Evolutionary conservation across 92 coral and sea anemone genomes (phyloP), one percentile per base, ranked within the genome.

Genomic region (Desmophyllum pertusum): DNA sequence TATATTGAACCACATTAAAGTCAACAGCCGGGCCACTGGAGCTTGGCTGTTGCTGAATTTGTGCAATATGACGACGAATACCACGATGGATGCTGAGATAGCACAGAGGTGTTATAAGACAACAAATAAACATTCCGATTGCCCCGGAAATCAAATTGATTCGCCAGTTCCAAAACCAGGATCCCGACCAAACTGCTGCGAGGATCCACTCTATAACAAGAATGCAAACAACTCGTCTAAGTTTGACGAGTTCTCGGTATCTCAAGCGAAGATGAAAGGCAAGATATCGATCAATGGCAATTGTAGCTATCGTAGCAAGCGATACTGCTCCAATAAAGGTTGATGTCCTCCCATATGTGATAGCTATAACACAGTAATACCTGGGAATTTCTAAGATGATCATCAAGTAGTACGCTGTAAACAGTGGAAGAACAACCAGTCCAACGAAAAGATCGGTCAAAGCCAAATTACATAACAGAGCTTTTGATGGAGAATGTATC

Each of bases 371-470:
- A 5, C 77, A 73, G 77, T 45, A 73, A 73, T 73, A 46, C 39
- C 19, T 48, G 27, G 77, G 77, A 8, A 45, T 46, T 73, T 73
- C 59, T 25, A 73, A 29, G 37, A 73, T 45, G 57, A 73, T 48
- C 30, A 46, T 29, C 77, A 73, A 17, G 38, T 45, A 43, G 59
- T 73, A 10, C 10, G 77, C 39, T 73, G 38, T 73, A 46, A 73
- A 73, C 23, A 73, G 38, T 7, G 77, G 77, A 45, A 73, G 77
- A 27, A 73, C 77, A 48, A 73, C 77, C 37, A 73, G 11, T 45
- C 77, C 67, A 62, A 62, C 67, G 67, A 62, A 62, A 45, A 73
- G 77, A 73, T 73, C 77, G 39, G 77, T 73, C 40, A 73, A 30
- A 73, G 77, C 77, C 57, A 62, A 62, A 29, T 14, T 62, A 31